Evolutionary conservation across 2,888 invertebrate genomes (phyloP), one percentile per base, ranked within the genome.

Genomic region (Penaeus monodon): DNA sequence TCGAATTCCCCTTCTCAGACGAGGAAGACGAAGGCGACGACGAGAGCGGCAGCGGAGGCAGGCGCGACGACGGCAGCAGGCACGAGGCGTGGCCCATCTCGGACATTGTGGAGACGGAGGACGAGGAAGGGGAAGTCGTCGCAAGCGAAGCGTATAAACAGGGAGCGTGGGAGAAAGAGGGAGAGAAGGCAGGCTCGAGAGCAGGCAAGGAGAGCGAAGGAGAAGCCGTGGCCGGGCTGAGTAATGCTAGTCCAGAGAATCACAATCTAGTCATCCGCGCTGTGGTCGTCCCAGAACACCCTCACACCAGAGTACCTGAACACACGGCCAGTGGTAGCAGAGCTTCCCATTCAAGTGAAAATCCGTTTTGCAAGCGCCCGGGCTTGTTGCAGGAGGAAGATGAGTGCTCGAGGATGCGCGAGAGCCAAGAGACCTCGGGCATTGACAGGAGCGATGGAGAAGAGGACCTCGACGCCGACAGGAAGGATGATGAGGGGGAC

Each of bases 51-150:
- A 57, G 57, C 64, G 78, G 83, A 17, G 87, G 66, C 2, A 65
- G 73, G 49, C 74, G 33, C 49, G 64, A 49, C n/a, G 79, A 65
- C 27, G 80, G 70, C 70, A 64, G 70, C 64, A 64, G 66, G 29
- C 82, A 78, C 33, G 82, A 82, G 78, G 64, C 70, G 57, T 86
- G 86, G 86, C 87, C 82, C 20, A 87, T 87, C 24, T 87, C 87
- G 12, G 87, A 87, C 74, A 87, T 87, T 73, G 87, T 87, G 24
- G 87, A 87, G 29, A 87, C 83, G 8, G 87, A 87, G 80, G 87
- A 87, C 73, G 87, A 87, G 79, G 83, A 87, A 44, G 87, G 82
- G 24, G 85, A 76, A 65, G 49, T n/a, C 8, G 70, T 33, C 57
- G 29, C 38, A 14, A 74, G 8, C 49, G 27, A 74, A 14, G n/a